These are phyloP conservation scores for Lagria hirta DNA, from an alignment of 2,888 invertebrate genomes.

Conservation along the genomic window DNA sequence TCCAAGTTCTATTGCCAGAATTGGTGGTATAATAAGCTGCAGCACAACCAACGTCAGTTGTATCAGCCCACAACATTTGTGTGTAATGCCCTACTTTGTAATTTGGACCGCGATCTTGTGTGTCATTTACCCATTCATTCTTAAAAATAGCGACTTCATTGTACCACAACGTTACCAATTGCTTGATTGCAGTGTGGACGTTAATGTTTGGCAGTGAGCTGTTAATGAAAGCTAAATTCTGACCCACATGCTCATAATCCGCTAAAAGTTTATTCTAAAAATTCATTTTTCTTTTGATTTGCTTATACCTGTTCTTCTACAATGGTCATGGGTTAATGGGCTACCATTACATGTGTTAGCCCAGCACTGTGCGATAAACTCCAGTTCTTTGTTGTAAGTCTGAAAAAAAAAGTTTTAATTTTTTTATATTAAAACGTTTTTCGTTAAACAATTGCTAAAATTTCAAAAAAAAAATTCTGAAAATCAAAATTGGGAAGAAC, in stretches of 20 bases:
- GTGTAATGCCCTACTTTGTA: conserved; percentile 49
- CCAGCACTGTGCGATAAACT: conserved; percentile 51
- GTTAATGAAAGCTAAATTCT: conserved; percentile 47
- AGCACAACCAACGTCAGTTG: conserved; percentile 47
- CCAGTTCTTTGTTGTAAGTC: conserved; percentile 49
- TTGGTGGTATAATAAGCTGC: conserved; percentile 40
- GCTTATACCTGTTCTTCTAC: conserved; percentile 47
- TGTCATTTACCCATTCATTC: conserved; percentile 44
- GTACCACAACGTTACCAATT: conserved; percentile 46
- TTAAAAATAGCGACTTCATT: conserved; percentile 47
- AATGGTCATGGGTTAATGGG: conserved; percentile 46
- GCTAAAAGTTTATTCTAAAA: conserved; percentile 26
- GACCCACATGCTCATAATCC: conserved; percentile 45
- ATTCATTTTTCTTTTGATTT: neutral
- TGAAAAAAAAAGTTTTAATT: conserved; percentile 32
- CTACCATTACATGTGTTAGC: conserved; percentile 48
- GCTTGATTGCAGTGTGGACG: conserved; percentile 38
- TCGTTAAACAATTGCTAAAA: no score
- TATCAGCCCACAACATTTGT: conserved; percentile 50
- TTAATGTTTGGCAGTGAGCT: conserved; percentile 39
- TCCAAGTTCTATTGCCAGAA: conserved; percentile 34
- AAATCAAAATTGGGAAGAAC: no score
- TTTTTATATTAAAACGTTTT: neutral
- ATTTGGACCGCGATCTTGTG: conserved; percentile 40
- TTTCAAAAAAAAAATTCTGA: no score